A percentile compares a stretch with the other conserved stretches of the same genome.
Evolutionary conservation across 2,888 invertebrate genomes (phyloP).

Genomic region (Metopia argyrocephala): DNA sequence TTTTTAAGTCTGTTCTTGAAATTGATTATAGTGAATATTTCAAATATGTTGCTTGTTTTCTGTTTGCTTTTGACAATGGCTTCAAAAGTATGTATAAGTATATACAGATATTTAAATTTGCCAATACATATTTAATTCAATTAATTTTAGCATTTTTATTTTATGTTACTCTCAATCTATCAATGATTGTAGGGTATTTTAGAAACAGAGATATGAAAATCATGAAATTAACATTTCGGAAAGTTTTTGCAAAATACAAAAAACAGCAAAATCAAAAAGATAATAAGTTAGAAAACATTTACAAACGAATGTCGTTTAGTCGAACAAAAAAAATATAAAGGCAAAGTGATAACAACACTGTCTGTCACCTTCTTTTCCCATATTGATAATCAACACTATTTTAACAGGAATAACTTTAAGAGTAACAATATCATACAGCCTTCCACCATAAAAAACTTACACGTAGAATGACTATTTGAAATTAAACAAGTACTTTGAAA

Average conservation of each 20-base stretch:
- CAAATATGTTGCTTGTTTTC: too few relatives aligned
- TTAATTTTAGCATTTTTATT: too few relatives aligned
- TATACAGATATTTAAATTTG: too few relatives aligned
- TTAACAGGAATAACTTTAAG: background rate
- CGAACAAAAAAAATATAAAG: conserved; percentile 36
- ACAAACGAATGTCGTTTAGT: conserved; percentile 26
- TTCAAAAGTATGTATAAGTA: too few relatives aligned
- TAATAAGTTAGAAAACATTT: background rate
- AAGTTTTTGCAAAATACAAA: conserved; percentile 14
- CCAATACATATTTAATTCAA: too few relatives aligned
- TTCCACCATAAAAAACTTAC: too few relatives aligned
- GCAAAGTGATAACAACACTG: conserved; percentile 29
- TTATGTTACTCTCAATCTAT: too few relatives aligned
- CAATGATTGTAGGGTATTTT: background rate
- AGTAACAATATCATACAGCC: background rate
- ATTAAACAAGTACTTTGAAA: background rate
- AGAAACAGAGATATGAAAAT: background rate
- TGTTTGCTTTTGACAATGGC: too few relatives aligned
- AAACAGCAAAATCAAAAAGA: background rate
- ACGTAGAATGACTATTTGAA: background rate
- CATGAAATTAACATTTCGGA: background rate
- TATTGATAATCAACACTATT: conserved; percentile 7
- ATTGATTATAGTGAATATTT: too few relatives aligned
- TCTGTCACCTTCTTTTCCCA: background rate
- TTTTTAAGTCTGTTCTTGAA: too few relatives aligned